Percentiles rank a stretch among this genome's conserved stretches.
Conservation (phyloP, 2,888 invertebrate species). For the Megamerina dolium region DNA sequence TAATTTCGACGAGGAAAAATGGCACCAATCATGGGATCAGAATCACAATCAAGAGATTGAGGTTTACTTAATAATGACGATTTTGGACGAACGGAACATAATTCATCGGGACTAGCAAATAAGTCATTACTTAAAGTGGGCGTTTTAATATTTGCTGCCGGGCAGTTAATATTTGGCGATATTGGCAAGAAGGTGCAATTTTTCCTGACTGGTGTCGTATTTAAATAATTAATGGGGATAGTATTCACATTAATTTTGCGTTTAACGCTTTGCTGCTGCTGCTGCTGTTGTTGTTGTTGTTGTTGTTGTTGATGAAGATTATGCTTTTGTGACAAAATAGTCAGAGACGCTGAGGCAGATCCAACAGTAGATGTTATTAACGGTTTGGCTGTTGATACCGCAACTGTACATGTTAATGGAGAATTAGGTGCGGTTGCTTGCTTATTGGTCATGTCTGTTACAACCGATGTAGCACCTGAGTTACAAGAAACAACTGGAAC, state of each 20-base stretch:
- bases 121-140: conserved; percentile 11
- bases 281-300: conserved; percentile 20
- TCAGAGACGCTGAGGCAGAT: conserved; percentile 50
- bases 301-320: conserved; percentile 32
- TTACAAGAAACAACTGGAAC: conserved; percentile 13
- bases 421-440: conserved; percentile 25
- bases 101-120: conserved; percentile 76
- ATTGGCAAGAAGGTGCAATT: conserved; percentile 84
- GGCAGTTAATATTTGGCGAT: conserved; percentile 56
- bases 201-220: conserved; percentile 67
- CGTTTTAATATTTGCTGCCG: conserved; percentile 7
- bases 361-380: conserved; percentile 38
- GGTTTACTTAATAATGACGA: conserved; percentile 43
- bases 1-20: conserved; percentile 36
- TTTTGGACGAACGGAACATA: conserved; percentile 66
- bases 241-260: conserved; percentile 45
- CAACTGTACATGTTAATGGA: conserved; percentile 7
- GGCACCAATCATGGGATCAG: conserved; percentile 46
- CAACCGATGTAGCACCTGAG: background rate
- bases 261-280: conserved; percentile 28
- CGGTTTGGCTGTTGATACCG: conserved; percentile 18
- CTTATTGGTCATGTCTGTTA: background rate
- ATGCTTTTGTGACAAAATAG: conserved; percentile 49
- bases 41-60: conserved; percentile 39
- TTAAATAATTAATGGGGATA: conserved; percentile 30